Evolutionary conservation across 2,888 invertebrate species (phyloP), one percentile per base, ranked within the genome.

Genomic region (Iphiclides podalirius): DNA sequence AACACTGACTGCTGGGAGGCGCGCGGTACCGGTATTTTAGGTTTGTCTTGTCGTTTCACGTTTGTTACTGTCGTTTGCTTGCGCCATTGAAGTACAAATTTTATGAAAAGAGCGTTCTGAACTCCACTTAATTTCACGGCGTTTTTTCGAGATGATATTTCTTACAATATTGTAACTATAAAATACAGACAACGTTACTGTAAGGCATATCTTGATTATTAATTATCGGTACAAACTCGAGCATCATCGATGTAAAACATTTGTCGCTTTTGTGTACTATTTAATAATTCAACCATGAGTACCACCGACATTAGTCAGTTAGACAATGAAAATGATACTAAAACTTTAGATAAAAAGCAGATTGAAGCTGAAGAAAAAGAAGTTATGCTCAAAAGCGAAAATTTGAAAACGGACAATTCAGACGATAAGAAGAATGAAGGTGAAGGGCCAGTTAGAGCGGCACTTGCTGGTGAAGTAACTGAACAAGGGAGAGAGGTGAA

Each of bases 401-500:
- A 91, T 45, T 75, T 73, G 20, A 70, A 67, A 16, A 59, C 65
- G 60, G 91, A 91, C 64, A 86, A 89, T 48, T 85, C 81, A 42
- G 71, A 79, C 13, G 87, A 89, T 35, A 63, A 79, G 7, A 73
- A 86, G 70, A 61, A 71, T 45, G 90, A 91, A 57, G 86, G 83
- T 41, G 90, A 80, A 31, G 84, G 84, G 0, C 77, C 77, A 7
- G 85, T 83, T 28, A 85, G 84, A 58, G 86, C 90, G 4, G 92
- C 91, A 34, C 77, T 87, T n/a, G 84, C 82, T 1, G 88, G 89
- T 11, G 85, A 85, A 52, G 89, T 90, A 13, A 91, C 90, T 4
- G 92, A 92, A 61, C 92, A 93, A 60, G 94, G 93, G 41, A 90
- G 93, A 54, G 94, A 94, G 80, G 94, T 94, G 23, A 93, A 93